These are phyloP conservation scores for Rhagoletis pomonella DNA, from an alignment of 1,140 invertebrate species.

Conservation along the genomic window DNA sequence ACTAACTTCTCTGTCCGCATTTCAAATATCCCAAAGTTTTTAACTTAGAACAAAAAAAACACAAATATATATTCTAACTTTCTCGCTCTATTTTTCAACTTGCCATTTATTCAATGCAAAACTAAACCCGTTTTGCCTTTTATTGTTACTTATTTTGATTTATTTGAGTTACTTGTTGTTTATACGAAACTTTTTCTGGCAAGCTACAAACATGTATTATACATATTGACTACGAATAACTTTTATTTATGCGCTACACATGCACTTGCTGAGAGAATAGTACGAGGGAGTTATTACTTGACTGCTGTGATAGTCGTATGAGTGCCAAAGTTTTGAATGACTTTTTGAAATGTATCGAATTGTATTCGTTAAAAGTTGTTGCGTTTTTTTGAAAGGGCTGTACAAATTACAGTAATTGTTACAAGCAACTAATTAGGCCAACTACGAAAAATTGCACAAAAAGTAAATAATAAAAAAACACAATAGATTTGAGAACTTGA, in stretches of 20 bases:
- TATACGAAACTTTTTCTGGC: not conserved
- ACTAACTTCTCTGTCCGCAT: too few species aligned
- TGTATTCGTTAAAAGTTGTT: not conserved
- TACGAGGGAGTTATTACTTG: not conserved
- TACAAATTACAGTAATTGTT: too few species aligned
- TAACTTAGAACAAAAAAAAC: too few species aligned
- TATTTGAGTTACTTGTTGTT: slow-evolving; percentile 10
- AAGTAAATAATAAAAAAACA: too few species aligned
- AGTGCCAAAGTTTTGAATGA: not conserved
- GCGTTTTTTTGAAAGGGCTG: too few species aligned
- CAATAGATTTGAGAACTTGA: too few species aligned
- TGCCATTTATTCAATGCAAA: not conserved
- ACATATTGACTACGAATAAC: not conserved
- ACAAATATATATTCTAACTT: too few species aligned
- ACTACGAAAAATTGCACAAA: too few species aligned
- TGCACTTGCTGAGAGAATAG: not conserved
- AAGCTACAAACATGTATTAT: not conserved
- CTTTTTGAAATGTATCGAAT: not conserved
- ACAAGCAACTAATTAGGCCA: too few species aligned
- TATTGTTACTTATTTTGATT: slow-evolving; percentile 4
- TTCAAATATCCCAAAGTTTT: too few species aligned
- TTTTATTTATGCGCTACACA: not conserved
- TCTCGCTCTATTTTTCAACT: not conserved
- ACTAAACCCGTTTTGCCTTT: not conserved
- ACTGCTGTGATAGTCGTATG: not conserved